Conservation (phyloP, 2,888 invertebrate genomes). For the Drosophila aldrichi region DNA sequence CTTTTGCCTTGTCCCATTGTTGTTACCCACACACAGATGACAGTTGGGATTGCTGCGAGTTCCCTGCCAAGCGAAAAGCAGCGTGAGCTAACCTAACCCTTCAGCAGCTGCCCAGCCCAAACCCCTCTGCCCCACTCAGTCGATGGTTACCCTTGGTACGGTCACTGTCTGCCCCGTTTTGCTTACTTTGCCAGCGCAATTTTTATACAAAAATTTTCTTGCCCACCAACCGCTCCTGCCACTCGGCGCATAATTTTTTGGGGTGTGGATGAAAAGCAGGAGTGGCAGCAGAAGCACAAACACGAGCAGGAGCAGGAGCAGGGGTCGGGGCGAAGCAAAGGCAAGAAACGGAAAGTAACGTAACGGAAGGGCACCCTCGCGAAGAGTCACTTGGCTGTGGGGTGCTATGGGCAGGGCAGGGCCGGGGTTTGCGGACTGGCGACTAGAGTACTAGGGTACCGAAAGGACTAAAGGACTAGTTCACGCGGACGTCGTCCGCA, state of each 20-base stretch:
- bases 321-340: background rate
- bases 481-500: constrained; percentile 70
- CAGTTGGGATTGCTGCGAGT: constrained; percentile 62
- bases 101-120: constrained; percentile 45
- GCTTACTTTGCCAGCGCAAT: constrained; percentile 77
- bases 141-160: constrained; percentile 60
- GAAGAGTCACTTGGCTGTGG: constrained; percentile 63
- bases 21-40: constrained; percentile 46
- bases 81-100: constrained; percentile 57
- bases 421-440: background rate
- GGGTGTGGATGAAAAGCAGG: constrained; percentile 50
- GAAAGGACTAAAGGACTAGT: constrained; percentile 68
- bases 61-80: constrained; percentile 18
- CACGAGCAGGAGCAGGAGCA: background rate
- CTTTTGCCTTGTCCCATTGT: constrained; percentile 50
- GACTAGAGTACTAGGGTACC: constrained; percentile 33
- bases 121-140: background rate
- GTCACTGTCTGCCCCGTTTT: constrained; percentile 57
- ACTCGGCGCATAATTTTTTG: constrained; percentile 56
- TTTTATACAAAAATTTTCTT: constrained; percentile 80
- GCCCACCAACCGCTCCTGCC: constrained; percentile 32
- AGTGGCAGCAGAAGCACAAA: background rate
- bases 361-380: constrained; percentile 27
- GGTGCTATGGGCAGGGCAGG: constrained; percentile 1
- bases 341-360: constrained; percentile 14